Conservation (phyloP, 2,797 vertebrate genomes). For the Cossypha dichroa region DNA sequence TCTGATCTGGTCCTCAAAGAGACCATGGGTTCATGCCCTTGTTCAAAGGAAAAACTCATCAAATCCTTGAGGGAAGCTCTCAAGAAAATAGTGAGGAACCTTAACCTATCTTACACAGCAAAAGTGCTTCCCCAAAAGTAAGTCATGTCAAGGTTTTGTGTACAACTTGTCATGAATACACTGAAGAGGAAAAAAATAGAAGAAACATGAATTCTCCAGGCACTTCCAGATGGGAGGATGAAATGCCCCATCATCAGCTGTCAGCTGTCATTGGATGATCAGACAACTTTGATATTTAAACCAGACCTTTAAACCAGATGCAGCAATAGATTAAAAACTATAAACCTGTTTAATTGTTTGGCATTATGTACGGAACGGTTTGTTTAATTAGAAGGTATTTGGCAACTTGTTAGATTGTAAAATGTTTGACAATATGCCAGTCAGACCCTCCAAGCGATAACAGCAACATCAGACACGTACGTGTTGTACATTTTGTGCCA, state of each 20-base stretch:
- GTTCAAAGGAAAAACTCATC: not conserved
- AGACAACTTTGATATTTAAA: slow-evolving; percentile 14
- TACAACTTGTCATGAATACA: not conserved
- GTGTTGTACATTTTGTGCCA: not conserved
- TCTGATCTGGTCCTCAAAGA: not conserved
- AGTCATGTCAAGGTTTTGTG: not conserved
- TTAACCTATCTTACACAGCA: not conserved
- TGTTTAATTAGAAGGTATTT: slow-evolving; percentile 53
- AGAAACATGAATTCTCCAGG: not conserved
- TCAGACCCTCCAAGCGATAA: not conserved
- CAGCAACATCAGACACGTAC: not conserved
- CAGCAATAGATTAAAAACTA: slow-evolving; percentile 2
- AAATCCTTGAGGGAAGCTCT: not conserved
- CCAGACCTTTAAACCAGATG: slow-evolving; percentile 1
- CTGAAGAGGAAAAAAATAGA: not conserved
- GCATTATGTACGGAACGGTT: not conserved
- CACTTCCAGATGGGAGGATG: not conserved
- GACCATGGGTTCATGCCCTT: not conserved
- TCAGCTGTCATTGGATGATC: not conserved
- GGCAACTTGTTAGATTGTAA: slow-evolving; percentile 23
- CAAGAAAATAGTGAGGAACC: not conserved
- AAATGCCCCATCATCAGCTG: not conserved
- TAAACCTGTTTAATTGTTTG: slow-evolving; percentile 32
- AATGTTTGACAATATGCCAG: slow-evolving; percentile 43
- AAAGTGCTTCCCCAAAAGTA: not conserved